Evolutionary conservation across 2,797 vertebrate genomes (phyloP), one percentile per base, ranked within the genome.

Genomic region (Garrulus glandarius): DNA sequence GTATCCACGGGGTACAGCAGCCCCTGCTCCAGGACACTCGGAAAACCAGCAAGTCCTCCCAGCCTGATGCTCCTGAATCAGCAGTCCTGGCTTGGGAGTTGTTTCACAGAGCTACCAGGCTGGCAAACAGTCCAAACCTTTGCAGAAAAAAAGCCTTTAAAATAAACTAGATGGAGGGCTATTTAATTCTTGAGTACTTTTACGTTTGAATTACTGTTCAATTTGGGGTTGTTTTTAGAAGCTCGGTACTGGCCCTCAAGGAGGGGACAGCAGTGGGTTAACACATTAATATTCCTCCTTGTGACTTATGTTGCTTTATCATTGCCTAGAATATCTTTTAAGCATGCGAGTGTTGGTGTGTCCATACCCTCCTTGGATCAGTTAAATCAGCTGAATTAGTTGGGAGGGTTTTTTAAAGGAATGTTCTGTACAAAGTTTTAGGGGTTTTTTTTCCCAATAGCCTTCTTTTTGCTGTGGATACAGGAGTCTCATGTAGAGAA

Each of bases 401-500:
- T 79, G 77, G 46, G 43, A 89, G 80, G 7, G 63, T 70, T 60
- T 92, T 94, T 93, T 70, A 93, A 91, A 82, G 61, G 69, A 84
- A 92, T 74, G 30, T 89, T 91, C 70, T 65, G 43, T 91, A 84
- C 87, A 94, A 46, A 95, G 92, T 91, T 94, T 82, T 92, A 70
- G 65, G 65, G 81, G 9, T 9, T 44, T 81, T 90, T 90, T 89
- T 69, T 59, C 89, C 79, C 60, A 67, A 93, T 91, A 85, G 93
- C 91, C 63, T 81, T 87, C 74, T 69, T 91, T 92, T 96, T 96
- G 93, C 46, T 94, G 95, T 97, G 95, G 94, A 94, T 79, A 96
- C 94, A 93, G 78, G 86, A 96, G 90, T 96, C 97, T 98, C 97
- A 86, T 61, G 79, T 97, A 93, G 93, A 97, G 92, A 98, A 97